Percentiles rank a stretch among this genome's conserved stretches.
Conservation (phyloP, 1,140 invertebrate genomes). For the Yoshiicerus persimilis region DNA sequence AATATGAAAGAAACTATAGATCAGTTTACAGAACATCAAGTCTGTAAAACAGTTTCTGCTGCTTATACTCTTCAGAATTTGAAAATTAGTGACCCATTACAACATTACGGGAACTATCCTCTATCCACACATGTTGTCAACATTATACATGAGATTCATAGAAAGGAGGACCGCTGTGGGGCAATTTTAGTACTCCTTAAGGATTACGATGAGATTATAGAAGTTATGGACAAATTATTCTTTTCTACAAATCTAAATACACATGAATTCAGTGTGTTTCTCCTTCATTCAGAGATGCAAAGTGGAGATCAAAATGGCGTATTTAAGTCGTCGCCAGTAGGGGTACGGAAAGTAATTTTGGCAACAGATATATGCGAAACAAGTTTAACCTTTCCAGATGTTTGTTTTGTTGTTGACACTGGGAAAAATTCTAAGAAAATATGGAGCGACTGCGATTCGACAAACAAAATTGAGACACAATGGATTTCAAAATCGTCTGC, state of each 20-base stretch:
- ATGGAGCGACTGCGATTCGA: constrained; percentile 74
- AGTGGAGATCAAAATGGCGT: constrained; percentile 76
- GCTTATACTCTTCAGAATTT: neutral
- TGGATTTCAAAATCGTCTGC: constrained; percentile 79
- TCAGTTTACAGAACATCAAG: neutral
- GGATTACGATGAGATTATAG: neutral
- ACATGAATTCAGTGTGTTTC: constrained; percentile 39
- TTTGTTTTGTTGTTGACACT: constrained; percentile 85
- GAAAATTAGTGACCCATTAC: neutral
- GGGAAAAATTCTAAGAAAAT: constrained; percentile 63
- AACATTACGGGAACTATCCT: neutral
- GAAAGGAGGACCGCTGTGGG: neutral
- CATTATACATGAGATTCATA: neutral
- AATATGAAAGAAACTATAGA: neutral
- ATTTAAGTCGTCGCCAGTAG: constrained; percentile 61
- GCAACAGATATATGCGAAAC: constrained; percentile 95
- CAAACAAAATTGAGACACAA: neutral
- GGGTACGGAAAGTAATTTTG: constrained; percentile 79
- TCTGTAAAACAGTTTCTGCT: neutral
- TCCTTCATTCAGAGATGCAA: constrained; percentile 78
- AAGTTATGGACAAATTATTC: neutral
- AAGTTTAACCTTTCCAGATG: constrained; percentile 87
- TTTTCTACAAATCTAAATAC: neutral
- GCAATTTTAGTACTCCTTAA: neutral
- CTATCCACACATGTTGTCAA: neutral